Base-by-base conservation (phyloP, 2,113 vertebrate genomes). In the Tretioscincus oriximinensis region DNA sequence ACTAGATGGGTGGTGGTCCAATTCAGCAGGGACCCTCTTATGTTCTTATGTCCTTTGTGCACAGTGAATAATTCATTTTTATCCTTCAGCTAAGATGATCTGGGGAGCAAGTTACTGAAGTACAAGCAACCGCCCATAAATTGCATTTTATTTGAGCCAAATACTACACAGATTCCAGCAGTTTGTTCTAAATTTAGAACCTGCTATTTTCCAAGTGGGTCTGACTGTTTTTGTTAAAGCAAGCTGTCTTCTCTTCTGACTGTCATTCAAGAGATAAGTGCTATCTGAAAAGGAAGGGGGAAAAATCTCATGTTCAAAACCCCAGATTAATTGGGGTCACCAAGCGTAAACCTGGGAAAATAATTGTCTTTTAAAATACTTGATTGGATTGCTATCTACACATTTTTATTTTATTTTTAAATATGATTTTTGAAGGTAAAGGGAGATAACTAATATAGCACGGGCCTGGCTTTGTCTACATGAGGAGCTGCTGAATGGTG, bases 301-400 rank as follows among this genome's bases (percentile, higher is more conserved):
- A 41, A 41, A 68, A 41, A 65, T 74, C 26, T 82, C 4, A 14
- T 80, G 47, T 2, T 11, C 45, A 24, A 70, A 74, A 41, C 65
- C 67, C 85, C 49, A 68, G 70, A 74, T 74, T 84, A 74, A 78
- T 74, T 60, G 64, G 73, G 82, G 80, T 14, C 7, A 76, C 72
- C 1, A 1, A 49, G 7, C 0, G 82, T 63, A 2, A 41, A 6
- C 29, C 77, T 45, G 61, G 1, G 69, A 1, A 54, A 79, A 81
- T 77, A 1, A 81, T 60, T 81, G 79, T 66, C 74, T 73, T 81
- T 81, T 74, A 63, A 51, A 51, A 51, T 64, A 71, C 84, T 63
- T 7, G 0, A 49, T 80, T 71, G 72, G 41, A 84, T 85, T 7
- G 1, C 24, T 77, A 78, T 64, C 3, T 49, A 73, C 58, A 14